Base-by-base conservation (phyloP, 2,888 invertebrate species). In the Chrysolina americana region DNA sequence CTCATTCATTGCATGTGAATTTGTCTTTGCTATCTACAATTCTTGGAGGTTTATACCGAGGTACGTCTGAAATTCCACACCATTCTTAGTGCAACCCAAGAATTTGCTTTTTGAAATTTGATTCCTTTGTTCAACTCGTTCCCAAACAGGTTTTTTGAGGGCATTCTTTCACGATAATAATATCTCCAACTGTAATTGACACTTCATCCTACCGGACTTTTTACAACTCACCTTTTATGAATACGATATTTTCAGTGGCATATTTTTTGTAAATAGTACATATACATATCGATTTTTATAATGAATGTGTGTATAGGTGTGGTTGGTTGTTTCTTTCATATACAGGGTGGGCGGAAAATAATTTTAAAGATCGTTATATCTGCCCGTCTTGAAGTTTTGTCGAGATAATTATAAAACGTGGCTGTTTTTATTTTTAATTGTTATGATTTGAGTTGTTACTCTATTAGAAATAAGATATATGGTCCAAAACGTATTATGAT, bases 361-460 rank as follows among this genome's bases (percentile, higher is more conserved):
- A 71, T 56, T 41, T 65, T 10, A 17, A 36, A 64, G 48, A 73
- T 47, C 47, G 47, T 50, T 56, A 56, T 11, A n/a, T 59, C 21
- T 15, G 9, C 36, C 47, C 36, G 36, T 63, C 41, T 28, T 48
- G 47, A 70, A 63, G 74, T 76, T 76, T 75, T 75, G 66, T 76
- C 65, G 71, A 68, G 64, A 77, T 79, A 80, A 80, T 77, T 82
- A 83, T 84, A 83, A 83, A 83, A 82, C 81, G 85, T 85, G 85
- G 86, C 85, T 86, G 86, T 86, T 85, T 84, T 81, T 81, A 82
- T 79, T 82, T 83, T 83, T 81, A 76, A 81, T 85, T 85, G 84
- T 85, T 86, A 83, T 82, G 71, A 76, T 77, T 83, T 83, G 80
- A 80, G 83, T 83, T 85, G 83, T 83, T 85, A 81, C 81, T 82